phyloP scores from a whole-genome alignment of 2,888 invertebrate species.

The Melanchra persicariae region DNA sequence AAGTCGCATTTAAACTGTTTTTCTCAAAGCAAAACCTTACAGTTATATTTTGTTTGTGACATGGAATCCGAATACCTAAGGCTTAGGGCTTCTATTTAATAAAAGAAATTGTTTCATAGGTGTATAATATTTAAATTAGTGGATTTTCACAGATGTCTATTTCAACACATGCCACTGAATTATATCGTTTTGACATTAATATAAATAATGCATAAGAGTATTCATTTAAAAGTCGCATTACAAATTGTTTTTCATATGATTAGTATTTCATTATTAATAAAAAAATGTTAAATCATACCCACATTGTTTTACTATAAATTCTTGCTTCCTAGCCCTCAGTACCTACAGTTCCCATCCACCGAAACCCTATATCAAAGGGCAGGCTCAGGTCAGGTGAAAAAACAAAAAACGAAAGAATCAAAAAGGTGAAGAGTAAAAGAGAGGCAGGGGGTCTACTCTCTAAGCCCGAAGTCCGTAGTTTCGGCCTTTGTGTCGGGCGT shows the following conservation, averaged over 20 bases:
- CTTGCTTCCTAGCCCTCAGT: not conserved
- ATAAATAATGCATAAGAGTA: constrained; percentile 55
- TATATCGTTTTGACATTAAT: constrained; percentile 62
- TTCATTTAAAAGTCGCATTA: constrained; percentile 52
- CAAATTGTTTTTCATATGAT: constrained; percentile 69
- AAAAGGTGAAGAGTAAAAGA: too few species aligned
- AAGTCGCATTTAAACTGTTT: constrained; percentile 48
- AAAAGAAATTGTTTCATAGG: constrained; percentile 36
- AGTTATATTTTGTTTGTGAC: constrained; percentile 25
- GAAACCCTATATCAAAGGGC: not conserved
- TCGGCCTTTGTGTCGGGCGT: too few species aligned
- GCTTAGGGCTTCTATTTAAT: constrained; percentile 17
- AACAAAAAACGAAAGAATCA: too few species aligned
- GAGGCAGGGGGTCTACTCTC: too few species aligned
- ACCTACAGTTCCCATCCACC: not conserved
- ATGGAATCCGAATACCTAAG: constrained; percentile 23
- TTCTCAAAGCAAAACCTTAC: constrained; percentile 17
- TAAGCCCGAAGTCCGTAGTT: too few species aligned
- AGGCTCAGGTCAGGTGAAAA: too few species aligned
- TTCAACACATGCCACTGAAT: constrained; percentile 45
- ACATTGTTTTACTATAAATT: constrained; percentile 36
- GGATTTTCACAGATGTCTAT: constrained; percentile 40
- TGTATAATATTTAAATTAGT: constrained; percentile 42
- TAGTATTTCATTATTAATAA: constrained; percentile 72
- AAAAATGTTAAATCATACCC: constrained; percentile 69